Conservation (phyloP, 2,888 invertebrate genomes). For the Apodemia hepburni region DNA sequence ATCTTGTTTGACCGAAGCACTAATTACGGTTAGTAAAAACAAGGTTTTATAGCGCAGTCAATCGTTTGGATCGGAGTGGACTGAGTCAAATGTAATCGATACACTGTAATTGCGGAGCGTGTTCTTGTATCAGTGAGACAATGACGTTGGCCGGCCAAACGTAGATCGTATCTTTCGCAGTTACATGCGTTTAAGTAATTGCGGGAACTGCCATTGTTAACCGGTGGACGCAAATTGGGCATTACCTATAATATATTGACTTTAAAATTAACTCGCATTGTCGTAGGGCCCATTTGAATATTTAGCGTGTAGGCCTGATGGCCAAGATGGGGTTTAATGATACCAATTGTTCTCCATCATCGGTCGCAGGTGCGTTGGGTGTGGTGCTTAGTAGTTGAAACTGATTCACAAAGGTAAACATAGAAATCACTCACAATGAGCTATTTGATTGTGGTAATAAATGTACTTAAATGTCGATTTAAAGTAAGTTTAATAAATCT, state of each 20-base stretch:
- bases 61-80: constrained; percentile 58
- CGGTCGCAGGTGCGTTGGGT: constrained; percentile 64
- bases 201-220: constrained; percentile 78
- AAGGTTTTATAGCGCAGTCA: constrained; percentile 67
- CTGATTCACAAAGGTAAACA: constrained; percentile 1
- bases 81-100: constrained; percentile 74
- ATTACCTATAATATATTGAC: constrained; percentile 78
- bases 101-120: constrained; percentile 70
- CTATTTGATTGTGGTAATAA: neutral
- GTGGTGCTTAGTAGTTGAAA: constrained; percentile 13
- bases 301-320: constrained; percentile 60
- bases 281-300: constrained; percentile 70
- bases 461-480: neutral
- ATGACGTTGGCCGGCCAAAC: constrained; percentile 56
- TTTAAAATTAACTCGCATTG: constrained; percentile 73
- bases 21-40: constrained; percentile 68
- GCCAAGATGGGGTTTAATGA: constrained; percentile 63
- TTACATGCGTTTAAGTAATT: constrained; percentile 79
- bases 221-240: constrained; percentile 77
- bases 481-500: neutral
- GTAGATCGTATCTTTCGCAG: constrained; percentile 71
- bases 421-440: neutral
- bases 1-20: constrained; percentile 53
- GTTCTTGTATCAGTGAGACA: constrained; percentile 64
- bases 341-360: constrained; percentile 75